phyloP scores from a whole-genome alignment of 2,797 vertebrate species.

The Syngnathus acus region DNA sequence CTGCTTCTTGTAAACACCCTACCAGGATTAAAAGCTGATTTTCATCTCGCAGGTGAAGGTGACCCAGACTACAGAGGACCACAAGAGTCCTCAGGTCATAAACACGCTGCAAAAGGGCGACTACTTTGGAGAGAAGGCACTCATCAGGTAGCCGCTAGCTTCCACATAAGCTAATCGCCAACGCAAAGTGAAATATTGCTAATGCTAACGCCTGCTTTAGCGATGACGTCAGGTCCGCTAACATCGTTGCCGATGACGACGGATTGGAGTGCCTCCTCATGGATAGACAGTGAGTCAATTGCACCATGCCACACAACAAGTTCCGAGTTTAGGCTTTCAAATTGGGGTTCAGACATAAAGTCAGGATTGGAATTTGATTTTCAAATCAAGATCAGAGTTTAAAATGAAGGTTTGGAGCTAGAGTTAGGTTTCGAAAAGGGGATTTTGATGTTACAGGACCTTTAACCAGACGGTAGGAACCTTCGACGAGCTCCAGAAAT shows the following conservation, averaged over 20 bases:
- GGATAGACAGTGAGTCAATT: slow-evolving; percentile 84
- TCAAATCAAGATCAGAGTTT: neutral
- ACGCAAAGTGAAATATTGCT: neutral
- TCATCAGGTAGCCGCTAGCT: slow-evolving; percentile 76
- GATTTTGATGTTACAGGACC: slow-evolving; percentile 62
- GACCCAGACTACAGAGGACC: slow-evolving; percentile 79
- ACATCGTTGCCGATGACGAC: slow-evolving; percentile 86
- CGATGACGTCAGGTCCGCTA: slow-evolving; percentile 89
- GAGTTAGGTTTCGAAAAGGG: neutral
- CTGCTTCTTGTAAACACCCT: neutral
- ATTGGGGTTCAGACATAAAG: neutral
- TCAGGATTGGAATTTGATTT: neutral
- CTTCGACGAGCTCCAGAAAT: slow-evolving; percentile 86
- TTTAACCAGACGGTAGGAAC: slow-evolving; percentile 92
- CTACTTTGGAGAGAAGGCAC: slow-evolving; percentile 92
- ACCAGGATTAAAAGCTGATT: neutral
- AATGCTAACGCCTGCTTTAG: slow-evolving; percentile 53
- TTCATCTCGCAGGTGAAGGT: slow-evolving; percentile 77
- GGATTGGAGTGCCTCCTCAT: slow-evolving; percentile 87
- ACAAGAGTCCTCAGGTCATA: slow-evolving; percentile 77
- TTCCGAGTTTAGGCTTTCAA: neutral
- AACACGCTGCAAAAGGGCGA: slow-evolving; percentile 85
- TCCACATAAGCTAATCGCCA: neutral
- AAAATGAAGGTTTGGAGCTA: neutral
- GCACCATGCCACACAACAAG: neutral